Base-by-base conservation (phyloP, 2,888 invertebrate species). In the Theodoxus fluviatilis region DNA sequence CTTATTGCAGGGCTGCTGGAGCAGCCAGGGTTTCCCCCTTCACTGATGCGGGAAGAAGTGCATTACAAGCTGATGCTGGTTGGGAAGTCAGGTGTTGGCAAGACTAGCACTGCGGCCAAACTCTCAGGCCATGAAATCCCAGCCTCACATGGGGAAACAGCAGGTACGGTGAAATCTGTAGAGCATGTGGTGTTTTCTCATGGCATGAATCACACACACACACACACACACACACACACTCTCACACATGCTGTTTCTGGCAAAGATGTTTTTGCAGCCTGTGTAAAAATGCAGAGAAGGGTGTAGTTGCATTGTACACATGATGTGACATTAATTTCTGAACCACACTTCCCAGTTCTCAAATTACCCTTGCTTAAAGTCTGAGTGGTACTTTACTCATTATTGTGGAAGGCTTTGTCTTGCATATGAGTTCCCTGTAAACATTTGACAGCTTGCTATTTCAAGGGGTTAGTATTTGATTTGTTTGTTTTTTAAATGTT, bases 21-120 rank as follows among this genome's bases (percentile, higher is more conserved):
- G 76, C 86, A 87, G 70, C 90, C 90, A 1, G 85, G 84, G 35
- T 74, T 89, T 64, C 87, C 89, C 35, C 80, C 88, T n/a, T 86
- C 87, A 1, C 12, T 73, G 35, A 61, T 73, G 9, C 82, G 89
- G 22, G 89, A 90, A 78, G 90, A 90, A 83, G 89, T 89, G 3
- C 88, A 88, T 6, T 91, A 90, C 81, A 91, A 91, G 80, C 81
- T 91, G 59, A 89, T 90, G 76, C 85, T 90, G 74, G 85, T 88
- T 47, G 90, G 90, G 6, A 89, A 89, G 81, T 85, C 88, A 25
- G 89, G 90, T 1, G 89, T 89, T 31, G 90, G 90, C 1, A 91
- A 90, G 81, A 89, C 90, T 1, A 87, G 88, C 25, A 88, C 89
- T 0, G 86, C 90, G 38, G 87, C 89, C 31, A 87, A 89, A 71